Evolutionary conservation across 2,797 vertebrate genomes (phyloP).

Genomic region (Xiphorhynchus erythropygius): DNA sequence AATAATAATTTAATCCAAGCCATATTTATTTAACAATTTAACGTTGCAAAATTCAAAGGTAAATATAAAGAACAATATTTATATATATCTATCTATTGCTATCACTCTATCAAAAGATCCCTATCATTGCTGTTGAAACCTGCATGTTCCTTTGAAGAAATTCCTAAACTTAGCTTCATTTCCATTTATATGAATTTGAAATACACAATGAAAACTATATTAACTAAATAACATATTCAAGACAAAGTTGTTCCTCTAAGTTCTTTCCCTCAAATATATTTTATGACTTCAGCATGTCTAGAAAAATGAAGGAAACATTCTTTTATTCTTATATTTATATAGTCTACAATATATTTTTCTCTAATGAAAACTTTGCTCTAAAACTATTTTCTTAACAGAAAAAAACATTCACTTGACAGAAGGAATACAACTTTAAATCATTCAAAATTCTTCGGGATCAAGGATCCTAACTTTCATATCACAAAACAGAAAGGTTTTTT

Average conservation of each 20-base stretch:
- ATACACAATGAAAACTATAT: background rate
- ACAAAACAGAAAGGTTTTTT: background rate
- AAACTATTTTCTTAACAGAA: background rate
- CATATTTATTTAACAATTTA: background rate
- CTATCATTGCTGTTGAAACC: background rate
- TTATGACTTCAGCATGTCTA: background rate
- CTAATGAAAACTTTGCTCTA: background rate
- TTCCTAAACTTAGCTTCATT: background rate
- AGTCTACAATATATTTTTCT: background rate
- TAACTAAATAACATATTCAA: background rate
- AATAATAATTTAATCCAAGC: background rate
- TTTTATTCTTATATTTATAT: background rate
- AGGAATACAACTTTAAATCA: background rate
- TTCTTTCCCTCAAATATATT: background rate
- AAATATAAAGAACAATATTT: background rate
- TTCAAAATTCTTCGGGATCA: background rate
- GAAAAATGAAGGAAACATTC: background rate
- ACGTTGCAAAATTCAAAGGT: background rate
- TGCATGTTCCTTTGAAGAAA: background rate
- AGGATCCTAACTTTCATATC: background rate
- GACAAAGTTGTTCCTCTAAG: background rate
- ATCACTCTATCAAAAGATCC: background rate
- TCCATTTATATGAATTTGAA: background rate
- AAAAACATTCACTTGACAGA: background rate
- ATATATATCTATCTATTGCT: background rate